Conservation (phyloP, 2,113 vertebrate species). For the Tauraco erythrolophus region DNA sequence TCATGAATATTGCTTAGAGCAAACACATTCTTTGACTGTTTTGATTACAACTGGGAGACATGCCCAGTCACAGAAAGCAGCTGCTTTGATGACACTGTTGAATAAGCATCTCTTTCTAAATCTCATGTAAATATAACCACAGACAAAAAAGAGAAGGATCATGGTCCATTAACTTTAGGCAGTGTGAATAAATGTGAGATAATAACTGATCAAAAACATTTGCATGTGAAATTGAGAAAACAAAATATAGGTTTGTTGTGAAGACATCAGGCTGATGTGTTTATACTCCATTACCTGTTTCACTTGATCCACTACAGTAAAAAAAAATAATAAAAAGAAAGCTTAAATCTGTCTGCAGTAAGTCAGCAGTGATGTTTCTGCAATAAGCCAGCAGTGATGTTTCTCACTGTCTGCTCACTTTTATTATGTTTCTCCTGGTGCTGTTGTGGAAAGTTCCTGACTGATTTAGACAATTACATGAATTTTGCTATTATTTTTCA, state of each 20-base stretch:
- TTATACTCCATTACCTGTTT: background rate
- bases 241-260: background rate
- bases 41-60: background rate
- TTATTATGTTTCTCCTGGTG: background rate
- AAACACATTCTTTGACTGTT: background rate
- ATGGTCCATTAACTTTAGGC: background rate
- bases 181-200: background rate
- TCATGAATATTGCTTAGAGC: background rate
- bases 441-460: background rate
- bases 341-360: background rate
- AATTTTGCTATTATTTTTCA: slow-evolving; percentile 2
- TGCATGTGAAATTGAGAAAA: background rate
- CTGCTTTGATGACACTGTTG: background rate
- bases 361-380: background rate
- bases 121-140: background rate
- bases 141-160: background rate
- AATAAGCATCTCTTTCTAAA: background rate
- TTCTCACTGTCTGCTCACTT: background rate
- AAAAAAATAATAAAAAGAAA: background rate
- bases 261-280: background rate
- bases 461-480: background rate
- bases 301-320: background rate
- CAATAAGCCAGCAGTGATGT: background rate
- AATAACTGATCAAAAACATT: background rate
- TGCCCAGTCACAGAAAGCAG: background rate